Percentiles rank a stretch among this genome's conserved stretches.
Evolutionary conservation across 1,140 invertebrate species (phyloP).

Genomic region (Lasioglossum albipes): DNA sequence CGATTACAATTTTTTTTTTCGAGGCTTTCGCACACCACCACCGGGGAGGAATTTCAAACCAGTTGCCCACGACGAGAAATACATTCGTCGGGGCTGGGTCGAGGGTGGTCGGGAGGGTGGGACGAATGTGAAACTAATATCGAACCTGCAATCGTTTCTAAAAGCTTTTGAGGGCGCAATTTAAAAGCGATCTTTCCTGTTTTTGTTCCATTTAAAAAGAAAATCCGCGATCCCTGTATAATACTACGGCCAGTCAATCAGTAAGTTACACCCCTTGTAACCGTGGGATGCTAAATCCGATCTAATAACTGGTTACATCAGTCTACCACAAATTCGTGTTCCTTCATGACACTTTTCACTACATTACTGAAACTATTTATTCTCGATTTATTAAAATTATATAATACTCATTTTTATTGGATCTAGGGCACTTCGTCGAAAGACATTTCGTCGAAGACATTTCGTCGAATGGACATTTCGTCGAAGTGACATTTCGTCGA

Average conservation of each 20-base stretch:
- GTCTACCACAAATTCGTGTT: too few relatives aligned
- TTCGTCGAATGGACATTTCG: too few relatives aligned
- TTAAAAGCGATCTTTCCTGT: constrained; percentile 62
- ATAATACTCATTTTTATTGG: too few relatives aligned
- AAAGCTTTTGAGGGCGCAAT: constrained; percentile 63
- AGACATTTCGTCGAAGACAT: too few relatives aligned
- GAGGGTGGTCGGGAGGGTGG: constrained; percentile 1
- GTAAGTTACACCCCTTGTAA: too few relatives aligned
- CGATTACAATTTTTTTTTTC: constrained; percentile 67
- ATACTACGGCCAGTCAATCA: neutral
- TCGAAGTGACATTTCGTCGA: too few relatives aligned
- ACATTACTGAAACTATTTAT: too few relatives aligned
- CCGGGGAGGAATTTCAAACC: constrained; percentile 59
- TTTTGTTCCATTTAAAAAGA: constrained; percentile 59
- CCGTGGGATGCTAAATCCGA: too few relatives aligned
- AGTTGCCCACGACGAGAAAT: constrained; percentile 34
- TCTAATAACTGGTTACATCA: too few relatives aligned
- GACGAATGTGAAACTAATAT: constrained; percentile 52
- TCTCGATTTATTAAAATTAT: too few relatives aligned
- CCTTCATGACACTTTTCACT: too few relatives aligned
- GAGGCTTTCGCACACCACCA: constrained; percentile 48
- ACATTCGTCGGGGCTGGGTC: constrained; percentile 36
- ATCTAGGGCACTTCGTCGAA: too few relatives aligned
- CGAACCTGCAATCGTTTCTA: constrained; percentile 57
- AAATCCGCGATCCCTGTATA: constrained; percentile 39